Evolutionary conservation across 2,797 vertebrate genomes (phyloP).

Genomic region (Takifugu ocellatus): DNA sequence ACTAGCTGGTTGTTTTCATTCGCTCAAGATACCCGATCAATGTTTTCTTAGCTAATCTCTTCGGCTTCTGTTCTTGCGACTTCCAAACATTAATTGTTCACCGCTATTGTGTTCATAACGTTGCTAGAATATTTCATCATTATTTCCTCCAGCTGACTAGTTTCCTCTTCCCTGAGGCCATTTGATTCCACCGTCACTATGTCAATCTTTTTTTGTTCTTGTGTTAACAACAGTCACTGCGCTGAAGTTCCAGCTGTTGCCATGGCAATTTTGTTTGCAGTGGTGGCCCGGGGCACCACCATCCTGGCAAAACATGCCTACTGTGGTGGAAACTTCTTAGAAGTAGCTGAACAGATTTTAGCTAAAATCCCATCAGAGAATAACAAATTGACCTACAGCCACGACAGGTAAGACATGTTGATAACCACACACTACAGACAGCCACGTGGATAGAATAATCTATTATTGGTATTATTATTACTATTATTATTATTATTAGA

Average conservation of each 20-base stretch:
- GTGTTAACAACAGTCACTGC: constrained; percentile 16
- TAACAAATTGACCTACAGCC: constrained; percentile 97
- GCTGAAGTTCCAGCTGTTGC: constrained; percentile 45
- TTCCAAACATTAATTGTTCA: neutral
- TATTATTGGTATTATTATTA: too few species aligned
- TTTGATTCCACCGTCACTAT: neutral
- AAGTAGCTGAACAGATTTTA: constrained; percentile 96
- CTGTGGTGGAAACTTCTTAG: constrained; percentile 97
- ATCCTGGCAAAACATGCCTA: constrained; percentile 96
- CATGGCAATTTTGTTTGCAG: constrained; percentile 97
- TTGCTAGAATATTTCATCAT: neutral
- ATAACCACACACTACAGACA: neutral
- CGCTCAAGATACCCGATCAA: neutral
- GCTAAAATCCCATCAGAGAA: constrained; percentile 96
- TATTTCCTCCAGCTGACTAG: constrained; percentile 1
- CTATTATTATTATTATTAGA: too few species aligned
- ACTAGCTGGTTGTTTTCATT: rapidly evolving
- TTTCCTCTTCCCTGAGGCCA: neutral
- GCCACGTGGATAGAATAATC: neutral
- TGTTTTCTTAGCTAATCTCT: neutral
- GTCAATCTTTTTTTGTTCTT: neutral
- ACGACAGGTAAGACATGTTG: constrained; percentile 82
- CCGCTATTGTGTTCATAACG: neutral
- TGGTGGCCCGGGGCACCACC: constrained; percentile 94
- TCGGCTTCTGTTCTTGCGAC: neutral